These are phyloP conservation scores for Crypturellus tataupa DNA, from an alignment of 2,797 vertebrate genomes.

Conservation along the genomic window DNA sequence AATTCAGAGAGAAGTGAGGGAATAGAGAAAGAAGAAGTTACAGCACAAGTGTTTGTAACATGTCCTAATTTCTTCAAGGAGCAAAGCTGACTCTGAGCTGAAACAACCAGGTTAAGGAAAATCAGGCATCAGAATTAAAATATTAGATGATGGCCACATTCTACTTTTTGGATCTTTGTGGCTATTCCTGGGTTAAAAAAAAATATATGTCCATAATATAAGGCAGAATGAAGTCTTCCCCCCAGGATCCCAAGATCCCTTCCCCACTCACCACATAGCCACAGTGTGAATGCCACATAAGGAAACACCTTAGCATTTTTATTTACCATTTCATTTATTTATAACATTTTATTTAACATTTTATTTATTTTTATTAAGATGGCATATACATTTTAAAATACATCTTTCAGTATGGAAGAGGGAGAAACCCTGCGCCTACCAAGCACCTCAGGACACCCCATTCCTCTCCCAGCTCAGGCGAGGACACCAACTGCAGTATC, in stretches of 20 bases:
- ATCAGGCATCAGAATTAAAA: conserved; percentile 40
- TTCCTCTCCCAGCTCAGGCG: background rate
- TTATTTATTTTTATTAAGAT: no score
- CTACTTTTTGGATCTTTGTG: conserved; percentile 22
- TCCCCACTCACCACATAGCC: background rate
- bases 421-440: background rate
- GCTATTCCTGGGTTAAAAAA: background rate
- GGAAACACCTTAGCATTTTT: no score
- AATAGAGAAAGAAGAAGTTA: conserved; percentile 1
- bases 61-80: conserved; percentile 54
- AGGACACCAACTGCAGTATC: no score
- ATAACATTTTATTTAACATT: no score
- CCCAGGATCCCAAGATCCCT: background rate
- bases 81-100: background rate
- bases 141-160: conserved; percentile 31
- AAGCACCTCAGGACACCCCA: background rate
- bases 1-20: background rate
- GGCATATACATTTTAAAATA: background rate
- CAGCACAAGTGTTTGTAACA: background rate
- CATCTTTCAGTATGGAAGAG: background rate
- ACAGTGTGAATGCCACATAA: background rate
- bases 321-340: no score
- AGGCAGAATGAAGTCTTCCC: background rate
- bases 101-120: conserved; percentile 27
- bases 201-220: background rate